These are phyloP conservation scores for Bradypodion pumilum DNA, from an alignment of 2,797 vertebrate species.

Conservation along the genomic window DNA sequence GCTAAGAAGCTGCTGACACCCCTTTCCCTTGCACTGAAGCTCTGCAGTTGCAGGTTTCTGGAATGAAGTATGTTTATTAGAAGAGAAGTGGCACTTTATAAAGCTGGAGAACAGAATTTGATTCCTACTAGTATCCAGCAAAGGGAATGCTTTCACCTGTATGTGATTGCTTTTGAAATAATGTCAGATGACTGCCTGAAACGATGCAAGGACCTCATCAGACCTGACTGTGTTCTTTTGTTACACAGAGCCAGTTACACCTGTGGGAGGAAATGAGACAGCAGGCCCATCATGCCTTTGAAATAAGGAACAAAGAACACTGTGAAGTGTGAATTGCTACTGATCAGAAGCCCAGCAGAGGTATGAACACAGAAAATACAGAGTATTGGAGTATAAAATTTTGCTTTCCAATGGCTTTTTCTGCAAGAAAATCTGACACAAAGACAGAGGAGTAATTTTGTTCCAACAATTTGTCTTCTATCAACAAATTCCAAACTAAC, in stretches of 20 bases:
- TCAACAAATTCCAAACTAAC: background rate
- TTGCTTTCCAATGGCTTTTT: background rate
- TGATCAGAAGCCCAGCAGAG: background rate
- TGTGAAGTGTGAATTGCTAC: background rate
- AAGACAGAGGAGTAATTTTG: background rate
- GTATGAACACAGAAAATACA: background rate
- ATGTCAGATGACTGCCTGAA: background rate
- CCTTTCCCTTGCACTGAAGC: background rate
- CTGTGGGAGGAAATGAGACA: conserved; percentile 2
- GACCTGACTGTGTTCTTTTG: conserved; percentile 1
- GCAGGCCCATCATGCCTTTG: background rate
- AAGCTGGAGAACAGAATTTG: background rate
- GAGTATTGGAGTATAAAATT: background rate
- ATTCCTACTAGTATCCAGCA: background rate
- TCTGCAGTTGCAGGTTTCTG: background rate
- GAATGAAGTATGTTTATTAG: background rate
- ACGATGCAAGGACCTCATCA: background rate
- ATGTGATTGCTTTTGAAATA: background rate
- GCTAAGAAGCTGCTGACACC: too few relatives aligned
- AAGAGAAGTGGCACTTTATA: background rate
- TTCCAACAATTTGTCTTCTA: background rate
- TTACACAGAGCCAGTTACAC: background rate
- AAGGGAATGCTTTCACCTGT: background rate
- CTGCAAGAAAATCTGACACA: background rate
- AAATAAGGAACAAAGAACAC: background rate